Evolutionary conservation across 2,797 vertebrate genomes (phyloP), one percentile per base, ranked within the genome.

Genomic region (Poeciliopsis gracilis): DNA sequence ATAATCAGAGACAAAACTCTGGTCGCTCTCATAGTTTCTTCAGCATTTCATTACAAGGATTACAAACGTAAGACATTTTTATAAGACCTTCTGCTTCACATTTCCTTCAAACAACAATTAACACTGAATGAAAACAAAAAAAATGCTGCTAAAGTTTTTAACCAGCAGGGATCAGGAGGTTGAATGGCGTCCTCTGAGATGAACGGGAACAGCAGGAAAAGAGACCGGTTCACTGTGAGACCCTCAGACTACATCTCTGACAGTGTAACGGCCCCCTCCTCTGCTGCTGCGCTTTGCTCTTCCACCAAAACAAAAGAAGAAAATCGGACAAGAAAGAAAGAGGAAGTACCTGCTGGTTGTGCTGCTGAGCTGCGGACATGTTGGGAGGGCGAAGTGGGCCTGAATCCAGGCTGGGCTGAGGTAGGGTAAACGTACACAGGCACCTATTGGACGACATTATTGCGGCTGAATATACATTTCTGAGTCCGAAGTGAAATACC

Each of bases 211-310:
- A 95, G 97, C 95, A 97, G 96, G 95, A 96, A 97, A 99, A 99
- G 97, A 99, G 98, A 98, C 97, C 97, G 97, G 97, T 99, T 99
- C 97, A 99, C 97, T 98, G 98, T 99, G 98, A 99, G 98, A 99
- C 97, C 97, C 97, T 97, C 95, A 96, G 97, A 97, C 96, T 97
- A 97, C 97, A 98, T 99, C 98, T 98, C 98, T 97, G 96, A 99
- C 98, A 99, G 98, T 98, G 97, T 97, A 97, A 97, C 97, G 97
- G 98, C 98, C 97, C 97, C 97, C 97, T 94, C 96, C 96, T 97
- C 97, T 96, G 93, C 96, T 88, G 95, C 95, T 93, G 86, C 76
- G 51, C 76, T 81, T 79, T 67, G 73, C 16, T 55, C 71, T 72
- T 57, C 77, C 82, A 13, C 76, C 49, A 25, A 53, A 53, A 53